Base-by-base conservation (phyloP, 2,113 vertebrate species). In the Delphinus delphis region DNA sequence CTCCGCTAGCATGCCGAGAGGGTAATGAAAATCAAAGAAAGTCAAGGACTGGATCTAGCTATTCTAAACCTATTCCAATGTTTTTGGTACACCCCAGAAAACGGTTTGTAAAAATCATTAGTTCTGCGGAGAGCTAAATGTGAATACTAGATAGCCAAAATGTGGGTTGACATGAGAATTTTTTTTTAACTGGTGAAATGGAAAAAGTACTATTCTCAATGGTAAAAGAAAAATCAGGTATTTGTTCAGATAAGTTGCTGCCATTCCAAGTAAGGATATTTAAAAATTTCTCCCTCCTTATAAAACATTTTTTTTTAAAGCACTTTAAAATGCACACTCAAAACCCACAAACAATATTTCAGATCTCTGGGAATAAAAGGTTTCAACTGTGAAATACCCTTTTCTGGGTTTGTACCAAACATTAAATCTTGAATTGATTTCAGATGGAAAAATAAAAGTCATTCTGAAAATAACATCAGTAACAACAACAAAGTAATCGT, bases 81-180 rank as follows among this genome's bases (percentile, higher is more conserved):
- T 98, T 99, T 98, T 99, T 98, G 99, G 98, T 99, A 98, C 98
- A 98, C 98, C 98, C 98, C 98, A 98, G 98, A 99, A 98, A 98
- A 98, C 2, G 98, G 97, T 98, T 95, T 77, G 94, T 95, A 98
- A 98, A 98, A 98, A 97, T 97, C 95, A 97, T 97, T 97, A 96
- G 95, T 98, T 98, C 97, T 97, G 97, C 93, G 96, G 96, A 98
- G 97, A 98, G 95, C 96, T 97, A 98, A 98, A 97, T 97, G 98
- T 97, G 98, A 96, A 98, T 97, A 96, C 91, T 93, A 95, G 86
- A 93, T 44, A 97, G 97, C 95, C 92, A 96, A 98, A 92, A 96
- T 93, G 95, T 97, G 96, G 96, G 96, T 90, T 97, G 92, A 96
- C 74, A 3, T 90, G 90, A 98, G 92, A 65, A 79, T 95, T 82